Evolutionary conservation across 2,797 vertebrate species (phyloP), one percentile per base, ranked within the genome.

Genomic region (Esox lucius): DNA sequence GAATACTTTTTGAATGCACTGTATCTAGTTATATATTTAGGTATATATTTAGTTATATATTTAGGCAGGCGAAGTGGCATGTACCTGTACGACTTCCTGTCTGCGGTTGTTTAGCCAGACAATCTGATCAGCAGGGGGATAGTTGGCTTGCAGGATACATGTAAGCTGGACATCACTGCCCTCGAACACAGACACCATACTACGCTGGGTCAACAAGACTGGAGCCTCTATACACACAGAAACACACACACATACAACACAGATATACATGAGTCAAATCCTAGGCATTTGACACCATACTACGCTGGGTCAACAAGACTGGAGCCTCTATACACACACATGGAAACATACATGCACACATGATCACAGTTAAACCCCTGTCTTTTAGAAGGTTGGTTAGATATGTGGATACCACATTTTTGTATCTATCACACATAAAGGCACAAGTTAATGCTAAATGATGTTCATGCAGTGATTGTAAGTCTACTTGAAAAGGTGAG

Each of bases 71-170:
- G 49, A n/a, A 19, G 2, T 19, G n/a, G n/a, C 53, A 59, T 59
- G n/a, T 59, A 59, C 53, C 53, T 59, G 53, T 59, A 59, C 3
- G 76, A 96, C 88, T n/a, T 91, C 90, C 70, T 83, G 69, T 15
- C 94, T 94, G 69, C 83, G 87, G 59, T 95, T 94, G 86, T 95
- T 92, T 53, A 92, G 94, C 96, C 96, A 97, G 74, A 79, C 91
- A 80, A 95, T 87, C 0, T 94, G 81, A 26, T 85, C 90, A 28
- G 88, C 86, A 0, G 88, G 92, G 0, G 91, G 93, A 8, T 85
- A 80, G 84, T 92, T 75, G 70, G 70, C 72, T 80, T 84, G 91
- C 0, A 93, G 90, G 77, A 90, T 88, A 76, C 97, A 98, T 2
- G 87, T 89, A 77, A 98, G 88, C 83, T 91, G 91, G 0, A 92